Percentiles rank a stretch among this genome's conserved stretches.
Conservation (phyloP, 2,888 invertebrate species). For the Zhuqinia jingwanae region DNA sequence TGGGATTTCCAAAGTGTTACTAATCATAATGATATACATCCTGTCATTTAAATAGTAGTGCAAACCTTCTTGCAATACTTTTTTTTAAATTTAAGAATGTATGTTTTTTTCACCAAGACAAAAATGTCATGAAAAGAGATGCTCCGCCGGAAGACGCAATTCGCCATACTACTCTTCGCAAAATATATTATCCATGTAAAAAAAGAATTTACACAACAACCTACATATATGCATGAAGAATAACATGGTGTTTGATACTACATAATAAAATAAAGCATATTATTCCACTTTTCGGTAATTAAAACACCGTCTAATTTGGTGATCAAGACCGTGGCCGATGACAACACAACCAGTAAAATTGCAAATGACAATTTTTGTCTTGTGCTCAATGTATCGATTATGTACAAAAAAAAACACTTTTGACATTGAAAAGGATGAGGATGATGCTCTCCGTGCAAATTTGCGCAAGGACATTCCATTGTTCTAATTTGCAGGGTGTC, state of each 20-base stretch:
- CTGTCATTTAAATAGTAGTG: too few species aligned
- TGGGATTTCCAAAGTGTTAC: too few species aligned
- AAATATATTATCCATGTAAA: background rate
- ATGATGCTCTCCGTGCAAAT: constrained; percentile 20
- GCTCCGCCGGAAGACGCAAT: constrained; percentile 42
- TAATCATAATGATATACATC: too few species aligned
- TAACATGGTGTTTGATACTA: too few species aligned
- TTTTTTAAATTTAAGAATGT: too few species aligned
- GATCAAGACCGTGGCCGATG: too few species aligned
- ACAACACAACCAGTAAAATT: background rate
- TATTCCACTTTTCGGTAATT: too few species aligned
- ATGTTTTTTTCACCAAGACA: too few species aligned
- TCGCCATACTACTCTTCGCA: background rate
- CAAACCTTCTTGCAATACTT: too few species aligned
- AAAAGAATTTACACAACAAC: background rate
- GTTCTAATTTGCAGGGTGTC: background rate
- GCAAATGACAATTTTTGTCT: background rate
- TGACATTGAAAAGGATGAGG: constrained; percentile 32
- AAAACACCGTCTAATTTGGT: too few species aligned
- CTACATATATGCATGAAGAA: too few species aligned
- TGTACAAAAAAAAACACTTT: background rate
- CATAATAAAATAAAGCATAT: too few species aligned
- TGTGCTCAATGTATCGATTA: background rate
- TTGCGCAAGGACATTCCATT: constrained; percentile 9
- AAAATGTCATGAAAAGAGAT: background rate